Evolutionary conservation across 2,888 invertebrate species (phyloP).

Genomic region (Parnassius apollo): DNA sequence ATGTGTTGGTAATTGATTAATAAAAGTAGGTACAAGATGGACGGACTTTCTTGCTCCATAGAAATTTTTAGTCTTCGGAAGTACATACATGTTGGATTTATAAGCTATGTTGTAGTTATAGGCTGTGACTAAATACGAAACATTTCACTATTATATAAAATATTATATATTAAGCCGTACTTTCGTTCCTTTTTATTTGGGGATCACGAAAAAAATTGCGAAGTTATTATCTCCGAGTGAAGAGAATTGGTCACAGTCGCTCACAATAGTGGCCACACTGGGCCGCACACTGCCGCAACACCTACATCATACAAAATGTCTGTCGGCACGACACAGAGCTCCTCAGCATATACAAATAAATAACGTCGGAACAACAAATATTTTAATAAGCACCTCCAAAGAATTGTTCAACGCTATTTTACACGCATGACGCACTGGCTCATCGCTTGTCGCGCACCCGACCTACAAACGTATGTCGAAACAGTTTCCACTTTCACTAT

Average conservation of each 20-base stretch:
- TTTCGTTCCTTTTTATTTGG: too few relatives aligned
- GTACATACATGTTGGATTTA: too few relatives aligned
- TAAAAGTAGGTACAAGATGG: too few relatives aligned
- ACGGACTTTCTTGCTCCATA: too few relatives aligned
- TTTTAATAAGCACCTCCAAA: conserved; percentile 78
- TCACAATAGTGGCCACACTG: conserved; percentile 57
- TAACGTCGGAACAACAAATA: conserved; percentile 78
- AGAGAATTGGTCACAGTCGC: conserved; percentile 67
- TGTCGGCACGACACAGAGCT: conserved; percentile 69
- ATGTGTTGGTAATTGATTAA: too few relatives aligned
- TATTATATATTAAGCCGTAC: too few relatives aligned
- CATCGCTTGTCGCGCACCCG: conserved; percentile 38
- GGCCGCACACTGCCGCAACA: conserved; percentile 50
- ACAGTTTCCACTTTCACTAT: conserved; percentile 12
- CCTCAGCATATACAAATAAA: conserved; percentile 74
- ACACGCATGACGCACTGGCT: conserved; percentile 61
- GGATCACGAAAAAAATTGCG: conserved; percentile 42
- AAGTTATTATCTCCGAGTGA: conserved; percentile 62
- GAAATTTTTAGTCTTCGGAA: too few relatives aligned
- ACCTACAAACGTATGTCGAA: conserved; percentile 35
- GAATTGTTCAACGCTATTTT: conserved; percentile 71
- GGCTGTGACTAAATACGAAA: too few relatives aligned
- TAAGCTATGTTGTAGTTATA: too few relatives aligned
- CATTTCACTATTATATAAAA: too few relatives aligned
- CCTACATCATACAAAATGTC: conserved; percentile 56